phyloP scores from a whole-genome alignment of 2,797 vertebrate genomes.

The Eutrigla gurnardus region DNA sequence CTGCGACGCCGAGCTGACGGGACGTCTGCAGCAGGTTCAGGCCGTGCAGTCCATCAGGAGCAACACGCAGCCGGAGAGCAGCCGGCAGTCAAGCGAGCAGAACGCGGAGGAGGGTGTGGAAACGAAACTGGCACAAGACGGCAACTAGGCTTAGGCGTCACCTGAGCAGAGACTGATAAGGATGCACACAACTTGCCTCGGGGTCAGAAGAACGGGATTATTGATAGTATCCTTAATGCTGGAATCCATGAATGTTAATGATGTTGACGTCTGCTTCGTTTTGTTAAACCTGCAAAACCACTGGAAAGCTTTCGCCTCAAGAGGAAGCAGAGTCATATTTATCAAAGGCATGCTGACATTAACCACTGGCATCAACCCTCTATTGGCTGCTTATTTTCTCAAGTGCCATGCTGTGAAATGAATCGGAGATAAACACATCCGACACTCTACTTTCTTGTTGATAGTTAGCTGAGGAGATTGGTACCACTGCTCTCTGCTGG shows the following conservation, averaged over 20 bases:
- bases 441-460: not conserved
- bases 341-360: constrained; percentile 43
- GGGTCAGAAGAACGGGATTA: constrained; percentile 51
- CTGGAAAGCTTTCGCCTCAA: constrained; percentile 36
- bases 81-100: constrained; percentile 24
- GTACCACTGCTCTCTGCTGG: not conserved
- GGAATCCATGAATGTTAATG: constrained; percentile 65
- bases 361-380: constrained; percentile 20
- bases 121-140: constrained; percentile 40
- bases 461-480: not conserved
- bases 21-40: constrained; percentile 79
- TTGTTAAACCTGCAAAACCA: constrained; percentile 43
- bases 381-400: constrained; percentile 4
- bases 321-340: constrained; percentile 46
- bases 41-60: constrained; percentile 77
- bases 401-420: constrained; percentile 26
- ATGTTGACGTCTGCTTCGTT: constrained; percentile 48
- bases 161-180: constrained; percentile 71
- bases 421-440: constrained; percentile 15
- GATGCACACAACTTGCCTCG: constrained; percentile 51
- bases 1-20: constrained; percentile 78
- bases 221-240: constrained; percentile 38
- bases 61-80: constrained; percentile 50
- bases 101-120: constrained; percentile 17
- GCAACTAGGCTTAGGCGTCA: constrained; percentile 51